Base-by-base conservation (phyloP, 2,797 vertebrate species). In the Sebastiscus tertius region DNA sequence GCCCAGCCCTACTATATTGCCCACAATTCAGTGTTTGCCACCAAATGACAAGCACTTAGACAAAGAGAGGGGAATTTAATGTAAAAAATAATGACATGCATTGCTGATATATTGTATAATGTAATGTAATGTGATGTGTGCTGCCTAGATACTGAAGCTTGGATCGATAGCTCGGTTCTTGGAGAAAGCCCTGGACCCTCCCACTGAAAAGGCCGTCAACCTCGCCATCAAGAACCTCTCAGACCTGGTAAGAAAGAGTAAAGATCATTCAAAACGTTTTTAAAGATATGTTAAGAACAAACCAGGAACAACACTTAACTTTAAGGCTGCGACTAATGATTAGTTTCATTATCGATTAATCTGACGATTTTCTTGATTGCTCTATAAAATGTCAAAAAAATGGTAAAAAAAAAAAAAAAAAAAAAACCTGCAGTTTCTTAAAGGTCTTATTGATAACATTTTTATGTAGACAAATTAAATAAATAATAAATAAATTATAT, bases 151-250 rank as follows among this genome's bases (percentile, higher is more conserved):
- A 88, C 86, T 99, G 87, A 97, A 96, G 85, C 96, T 99, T 31
- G 99, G 99, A 26, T 93, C 93, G 59, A 99, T 99, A 89, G 97
- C 97, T 52, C 88, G 89, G 77, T 99, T 99, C 84, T 93, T 99
- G 88, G 95, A 91, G 72, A 98, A 97, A 65, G 93, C 97, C 22
- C 93, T 99, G 95, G 98, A 99, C 82, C 97, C 96, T 5, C 99
- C 98, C 0, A 97, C 97, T 42, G 94, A 93, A 67, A 95, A 96
- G 81, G 97, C 97, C 1, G 95, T 99, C 13, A 87, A 85, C 75
- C 90, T 99, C 29, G 97, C 98, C 77, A 96, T 99, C 92, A 98
- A 96, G 79, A 97, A 98, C 86, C 96, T 99, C 22, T 95, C 95
- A 85, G 97, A 98, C 88, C 93, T 99, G 97, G 98, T 99, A 94